Evolutionary conservation across 2,797 vertebrate species (phyloP), one percentile per base, ranked within the genome.

Genomic region (Perodicticus potto): DNA sequence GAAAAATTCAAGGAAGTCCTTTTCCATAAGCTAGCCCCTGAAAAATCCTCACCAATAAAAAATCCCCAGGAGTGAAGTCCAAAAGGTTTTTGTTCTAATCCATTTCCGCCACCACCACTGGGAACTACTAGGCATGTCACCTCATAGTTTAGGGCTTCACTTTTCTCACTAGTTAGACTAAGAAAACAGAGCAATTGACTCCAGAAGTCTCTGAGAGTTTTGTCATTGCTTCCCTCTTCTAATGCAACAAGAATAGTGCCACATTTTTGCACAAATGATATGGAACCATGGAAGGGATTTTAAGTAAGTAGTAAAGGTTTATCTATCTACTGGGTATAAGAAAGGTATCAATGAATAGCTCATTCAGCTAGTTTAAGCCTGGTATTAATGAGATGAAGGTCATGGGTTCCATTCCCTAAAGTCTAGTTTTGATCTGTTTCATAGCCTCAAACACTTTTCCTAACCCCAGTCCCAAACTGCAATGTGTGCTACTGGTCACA

Each of bases 381-480:
- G 27, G 16, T 69, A 55, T 74, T 92, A 93, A 95, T 96, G 91
- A 96, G 76, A 91, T 40, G 55, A 83, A 92, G 93, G 84, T 86
- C 86, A 72, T 20, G 40, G 57, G 43, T 94, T 96, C 49, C 73
- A 25, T 91, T 95, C 94, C 91, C 93, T 74, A 85, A 82, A 74
- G 91, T 70, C 94, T 74, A 65, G 86, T 93, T 93, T 92, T 95
- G 86, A 93, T 97, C 69, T 70, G 73, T 87, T 96, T 96, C 82
- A 57, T 86, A 87, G 89, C 93, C 81, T 70, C 73, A 85, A 49
- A 63, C 84, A 45, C 10, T 72, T 93, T 82, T 59, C 40, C 72
- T 95, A 89, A 95, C 76, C 76, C 49, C 70, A 67, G n/a, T 25
- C 27, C 82, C 94, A 11, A 16, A 16, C 74, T 88, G 37, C 49